phyloP scores from a whole-genome alignment of 2,888 invertebrate genomes.

The Dicranocentrus wangi region DNA sequence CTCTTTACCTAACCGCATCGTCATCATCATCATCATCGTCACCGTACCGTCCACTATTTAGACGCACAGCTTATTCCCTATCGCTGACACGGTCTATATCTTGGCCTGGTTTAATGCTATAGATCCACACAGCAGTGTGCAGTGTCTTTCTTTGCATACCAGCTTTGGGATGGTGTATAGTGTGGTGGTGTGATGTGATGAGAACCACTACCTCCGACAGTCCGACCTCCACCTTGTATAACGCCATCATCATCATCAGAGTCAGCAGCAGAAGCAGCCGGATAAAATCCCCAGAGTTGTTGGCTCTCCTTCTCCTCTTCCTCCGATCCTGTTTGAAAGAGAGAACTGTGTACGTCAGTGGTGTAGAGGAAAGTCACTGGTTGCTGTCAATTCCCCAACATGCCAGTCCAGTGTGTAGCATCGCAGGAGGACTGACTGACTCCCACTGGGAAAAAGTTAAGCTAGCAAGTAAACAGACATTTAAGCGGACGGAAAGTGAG shows the following conservation, averaged over 20 bases:
- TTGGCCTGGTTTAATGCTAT: too few species aligned
- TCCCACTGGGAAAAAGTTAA: slow-evolving; percentile 52
- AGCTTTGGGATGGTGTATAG: not conserved
- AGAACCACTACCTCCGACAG: slow-evolving; percentile 22
- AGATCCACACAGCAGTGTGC: too few species aligned
- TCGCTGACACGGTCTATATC: too few species aligned
- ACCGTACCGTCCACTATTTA: too few species aligned
- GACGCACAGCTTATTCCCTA: too few species aligned
- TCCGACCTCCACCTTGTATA: not conserved
- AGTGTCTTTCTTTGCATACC: too few species aligned
- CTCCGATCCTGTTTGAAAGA: not conserved
- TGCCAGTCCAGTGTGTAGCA: slow-evolving; percentile 30
- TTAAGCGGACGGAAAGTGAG: not conserved
- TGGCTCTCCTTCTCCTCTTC: slow-evolving; percentile 11
- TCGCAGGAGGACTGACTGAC: too few species aligned
- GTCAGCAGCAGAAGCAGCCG: too few species aligned
- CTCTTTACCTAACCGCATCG: slow-evolving; percentile 50
- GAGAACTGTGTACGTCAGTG: not conserved
- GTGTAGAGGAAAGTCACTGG: slow-evolving; percentile 13
- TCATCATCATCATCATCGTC: too few species aligned
- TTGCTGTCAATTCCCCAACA: slow-evolving; percentile 42
- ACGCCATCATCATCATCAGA: too few species aligned
- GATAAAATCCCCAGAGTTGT: slow-evolving; percentile 12
- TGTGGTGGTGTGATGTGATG: slow-evolving; percentile 9
- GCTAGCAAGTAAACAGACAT: slow-evolving; percentile 42